Evolutionary conservation across 1,140 invertebrate genomes (phyloP), one percentile per base, ranked within the genome.

Genomic region (Littorina saxatilis): DNA sequence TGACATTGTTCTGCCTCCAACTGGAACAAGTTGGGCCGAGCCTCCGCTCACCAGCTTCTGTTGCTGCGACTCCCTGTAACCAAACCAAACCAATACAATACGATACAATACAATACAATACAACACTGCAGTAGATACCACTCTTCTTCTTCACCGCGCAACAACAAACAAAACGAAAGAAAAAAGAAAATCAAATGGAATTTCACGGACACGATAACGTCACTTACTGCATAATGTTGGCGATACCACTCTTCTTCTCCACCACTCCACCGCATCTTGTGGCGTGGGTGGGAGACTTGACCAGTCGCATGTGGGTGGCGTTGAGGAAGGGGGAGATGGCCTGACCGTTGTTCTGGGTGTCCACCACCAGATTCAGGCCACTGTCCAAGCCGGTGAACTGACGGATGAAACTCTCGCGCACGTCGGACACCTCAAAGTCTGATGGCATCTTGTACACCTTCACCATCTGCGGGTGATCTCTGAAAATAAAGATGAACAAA

Each of bases 381-480:
- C 61, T 27, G 50, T 90, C 88, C 20, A 81, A 82, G 20, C 83
- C 82, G 17, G 86, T 85, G 61, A 99, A 99, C 90, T 99, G 98
- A 37, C 98, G 94, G 97, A 99, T 99, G 92, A 99, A 99, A 91
- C 98, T 99, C 92, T 99, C 99, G 52, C 99, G 94, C 0, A 99
- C 97, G 93, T 99, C 99, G 27, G 99, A 98, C 35, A 99, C 93
- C 90, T 95, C 96, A 88, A 99, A 99, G 91, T 99, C 98, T 13
- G 96, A 97, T 0, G 98, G 97, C 23, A 99, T 96, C 94, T 98
- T 98, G 91, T 99, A 97, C 23, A 99, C 93, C 82, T 96, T 96
- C 0, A 99, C 98, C 98, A 99, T 99, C 92, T 99, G 97, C 7
- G 99, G 99, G 88, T 98, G 98, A 87, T 99, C 98, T 0, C 91